Evolutionary conservation across 2,113 vertebrate species (phyloP), one percentile per base, ranked within the genome.

Genomic region (Melanostigma gelatinosum): DNA sequence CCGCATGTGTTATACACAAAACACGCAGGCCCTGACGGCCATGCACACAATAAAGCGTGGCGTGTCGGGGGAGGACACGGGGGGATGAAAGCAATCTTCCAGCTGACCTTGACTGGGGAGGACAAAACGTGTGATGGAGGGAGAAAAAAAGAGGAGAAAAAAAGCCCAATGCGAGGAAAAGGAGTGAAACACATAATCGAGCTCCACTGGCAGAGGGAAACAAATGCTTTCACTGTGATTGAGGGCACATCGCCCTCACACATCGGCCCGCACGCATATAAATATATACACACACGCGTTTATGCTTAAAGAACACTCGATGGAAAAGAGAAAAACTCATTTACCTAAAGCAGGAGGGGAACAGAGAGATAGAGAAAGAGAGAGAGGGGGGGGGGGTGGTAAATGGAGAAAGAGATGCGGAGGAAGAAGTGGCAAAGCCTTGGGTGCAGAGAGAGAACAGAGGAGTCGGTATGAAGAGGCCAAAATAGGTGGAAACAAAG

Each of bases 61-160:
- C 46, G 77, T 65, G 64, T 81, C 46, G 22, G 65, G 44, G 62
- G 77, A 88, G 90, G 91, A 91, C 88, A 90, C 93, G 84, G 86
- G 92, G 91, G 91, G 88, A 88, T 91, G 89, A 93, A 94, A 93
- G 92, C 92, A 94, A 93, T 93, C 91, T 94, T 92, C 89, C 84
- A 42, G 66, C 88, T 92, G 92, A 93, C 93, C 93, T 94, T 94
- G 91, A 93, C 84, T 74, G 71, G 83, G 57, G 86, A 88, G 91
- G 92, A 93, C 85, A 88, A 90, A 92, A 84, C 58, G 66, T 24
- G 75, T 83, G 86, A 78, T 72, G 85, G 75, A 72, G 81, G 64
- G 70, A 67, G 42, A 44, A 36, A 48, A 24, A 55, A 68, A 75
- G 48, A 27, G 46, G 65, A 75, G 65, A 75, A 75, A 75, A 80